These are phyloP conservation scores for Pachydiplax longipennis DNA, from an alignment of 2,888 invertebrate genomes.

Conservation along the genomic window DNA sequence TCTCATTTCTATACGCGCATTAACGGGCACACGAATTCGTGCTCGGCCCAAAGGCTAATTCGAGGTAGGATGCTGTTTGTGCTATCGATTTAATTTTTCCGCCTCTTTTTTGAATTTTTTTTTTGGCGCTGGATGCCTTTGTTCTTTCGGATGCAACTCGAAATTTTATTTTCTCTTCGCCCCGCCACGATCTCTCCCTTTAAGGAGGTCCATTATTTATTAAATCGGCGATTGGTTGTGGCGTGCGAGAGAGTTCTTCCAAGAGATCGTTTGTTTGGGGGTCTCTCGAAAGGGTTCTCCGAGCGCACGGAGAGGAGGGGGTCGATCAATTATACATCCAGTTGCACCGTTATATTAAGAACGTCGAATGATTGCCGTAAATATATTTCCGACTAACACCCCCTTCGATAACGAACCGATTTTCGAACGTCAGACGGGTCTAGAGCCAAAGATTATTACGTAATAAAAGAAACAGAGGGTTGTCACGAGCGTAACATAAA, in stretches of 20 bases:
- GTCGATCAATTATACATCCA: slow-evolving; percentile 22
- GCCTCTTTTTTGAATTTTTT: neutral
- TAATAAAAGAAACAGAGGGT: slow-evolving; percentile 25
- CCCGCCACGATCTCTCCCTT: neutral
- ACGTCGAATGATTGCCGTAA: neutral
- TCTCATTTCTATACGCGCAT: neutral
- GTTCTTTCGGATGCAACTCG: neutral
- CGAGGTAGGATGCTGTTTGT: neutral
- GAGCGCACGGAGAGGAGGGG: neutral
- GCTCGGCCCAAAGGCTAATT: neutral
- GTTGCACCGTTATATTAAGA: slow-evolving; percentile 12
- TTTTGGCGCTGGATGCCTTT: neutral
- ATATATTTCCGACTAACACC: neutral
- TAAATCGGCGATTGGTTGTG: neutral
- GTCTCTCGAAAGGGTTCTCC: too few species aligned
- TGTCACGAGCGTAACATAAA: slow-evolving; percentile 22
- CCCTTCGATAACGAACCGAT: slow-evolving; percentile 26
- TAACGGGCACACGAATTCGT: neutral
- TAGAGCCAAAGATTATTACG: slow-evolving; percentile 1
- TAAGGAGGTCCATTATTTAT: neutral
- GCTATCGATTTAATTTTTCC: neutral
- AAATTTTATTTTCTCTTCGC: neutral
- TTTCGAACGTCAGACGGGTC: slow-evolving; percentile 1
- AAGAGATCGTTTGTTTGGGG: neutral
- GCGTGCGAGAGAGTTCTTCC: neutral